Base-by-base conservation (phyloP, 2,113 vertebrate species). In the Columba janthina region DNA sequence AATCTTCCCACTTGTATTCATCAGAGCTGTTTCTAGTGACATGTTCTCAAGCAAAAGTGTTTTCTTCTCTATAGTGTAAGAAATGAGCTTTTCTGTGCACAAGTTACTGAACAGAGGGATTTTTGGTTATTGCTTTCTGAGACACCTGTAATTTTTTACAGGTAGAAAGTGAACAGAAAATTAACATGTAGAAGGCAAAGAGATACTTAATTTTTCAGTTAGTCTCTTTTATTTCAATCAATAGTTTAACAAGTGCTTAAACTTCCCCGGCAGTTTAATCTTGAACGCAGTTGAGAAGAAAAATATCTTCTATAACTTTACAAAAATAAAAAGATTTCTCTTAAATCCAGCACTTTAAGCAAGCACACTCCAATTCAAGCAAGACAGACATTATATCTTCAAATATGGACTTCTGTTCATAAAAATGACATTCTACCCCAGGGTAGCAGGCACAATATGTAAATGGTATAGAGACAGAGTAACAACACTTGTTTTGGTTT, bases 191-290 rank as follows among this genome's bases (percentile, higher is more conserved):
- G 15, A 29, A 90, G n/a, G 24, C 51, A 90, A 77, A 88, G 26
- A 50, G 74, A 64, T 72, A 25, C 57, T 90, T 83, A 46, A 3
- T 79, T 85, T 88, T 96, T 71, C 60, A 73, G 36, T 94, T 54
- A 82, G 56, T 72, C 16, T 80, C 97, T 93, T 88, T 97, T 89
- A 95, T 96, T 97, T 97, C 72, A 96, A 74, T 40, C 58, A 96
- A 86, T 93, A 94, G 82, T 96, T 95, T 85, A 95, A 92, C 92
- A 97, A 91, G 82, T 88, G 87, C 86, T 95, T 92, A 96, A 88
- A 96, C 79, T 88, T 97, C 85, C 89, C 85, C 5, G 85, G 89
- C 93, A 96, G 86, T 96, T 91, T 90, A 82, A 94, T 94, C 94
- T 93, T 86, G 88, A 95, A 96, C 67, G 78, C 8, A 90, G 50